phyloP scores from a whole-genome alignment of 2,113 vertebrate species.

The Corythaixoides concolor region DNA sequence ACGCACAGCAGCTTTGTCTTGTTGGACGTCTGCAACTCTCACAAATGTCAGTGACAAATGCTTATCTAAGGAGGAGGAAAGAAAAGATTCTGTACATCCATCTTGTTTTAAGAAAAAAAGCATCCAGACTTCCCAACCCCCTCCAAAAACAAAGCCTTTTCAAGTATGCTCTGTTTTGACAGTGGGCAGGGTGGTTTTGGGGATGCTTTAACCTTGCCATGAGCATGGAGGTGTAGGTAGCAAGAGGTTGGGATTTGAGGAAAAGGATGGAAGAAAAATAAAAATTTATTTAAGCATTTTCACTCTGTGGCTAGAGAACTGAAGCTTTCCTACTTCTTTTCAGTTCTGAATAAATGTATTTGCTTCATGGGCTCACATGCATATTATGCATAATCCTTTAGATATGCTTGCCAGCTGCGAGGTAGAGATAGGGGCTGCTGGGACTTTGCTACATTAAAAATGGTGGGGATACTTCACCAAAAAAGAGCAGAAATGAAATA shows the following conservation, averaged over 20 bases:
- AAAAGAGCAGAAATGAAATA: conserved; percentile 66
- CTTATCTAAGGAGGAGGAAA: not conserved
- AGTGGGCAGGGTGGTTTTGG: not conserved
- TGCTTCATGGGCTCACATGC: conserved; percentile 45
- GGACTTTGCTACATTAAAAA: conserved; percentile 73
- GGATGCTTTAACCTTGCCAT: conserved; percentile 31
- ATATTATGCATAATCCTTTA: conserved; percentile 88
- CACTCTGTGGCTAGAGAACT: conserved; percentile 34
- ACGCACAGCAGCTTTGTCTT: not conserved
- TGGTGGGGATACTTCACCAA: conserved; percentile 49
- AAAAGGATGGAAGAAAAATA: not conserved
- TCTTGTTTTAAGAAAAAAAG: not conserved
- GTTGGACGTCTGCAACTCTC: not conserved
- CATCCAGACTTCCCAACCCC: not conserved
- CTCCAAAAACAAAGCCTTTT: not conserved
- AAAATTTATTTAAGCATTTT: conserved; percentile 53
- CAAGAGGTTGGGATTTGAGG: not conserved
- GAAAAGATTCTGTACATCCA: not conserved
- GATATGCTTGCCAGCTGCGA: conserved; percentile 92
- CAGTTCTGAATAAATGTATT: conserved; percentile 49
- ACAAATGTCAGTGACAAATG: not conserved
- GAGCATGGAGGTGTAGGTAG: conserved; percentile 20
- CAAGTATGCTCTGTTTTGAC: not conserved
- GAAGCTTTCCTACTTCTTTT: conserved; percentile 43
- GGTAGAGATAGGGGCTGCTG: conserved; percentile 87